Conservation (phyloP, 1,140 invertebrate species). For the Pseudoatta argentina region DNA sequence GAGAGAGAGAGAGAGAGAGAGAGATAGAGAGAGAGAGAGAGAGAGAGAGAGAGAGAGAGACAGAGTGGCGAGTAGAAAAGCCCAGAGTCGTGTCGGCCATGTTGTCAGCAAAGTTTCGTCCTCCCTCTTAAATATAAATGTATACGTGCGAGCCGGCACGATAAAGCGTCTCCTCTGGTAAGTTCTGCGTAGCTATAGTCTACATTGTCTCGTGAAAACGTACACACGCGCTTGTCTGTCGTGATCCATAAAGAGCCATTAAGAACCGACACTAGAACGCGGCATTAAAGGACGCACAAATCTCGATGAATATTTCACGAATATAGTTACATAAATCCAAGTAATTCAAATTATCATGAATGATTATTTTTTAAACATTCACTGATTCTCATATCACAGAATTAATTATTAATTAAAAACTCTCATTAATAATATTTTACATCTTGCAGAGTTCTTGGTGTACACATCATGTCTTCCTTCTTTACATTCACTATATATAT, state of each 20-base stretch:
- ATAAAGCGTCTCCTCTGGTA: conserved; percentile 71
- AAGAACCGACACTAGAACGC: conserved; percentile 36
- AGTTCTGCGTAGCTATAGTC: conserved; percentile 59
- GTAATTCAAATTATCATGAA: background rate
- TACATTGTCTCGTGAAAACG: conserved; percentile 57
- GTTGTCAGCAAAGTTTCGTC: conserved; percentile 76
- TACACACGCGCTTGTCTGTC: conserved; percentile 59
- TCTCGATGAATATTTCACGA: conserved; percentile 31
- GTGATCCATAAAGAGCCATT: conserved; percentile 63
- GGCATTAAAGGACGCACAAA: conserved; percentile 36
- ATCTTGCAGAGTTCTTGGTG: background rate
- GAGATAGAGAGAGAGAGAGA: conserved; percentile 3
- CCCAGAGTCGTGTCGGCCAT: conserved; percentile 75
- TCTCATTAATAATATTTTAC: conserved; percentile 18
- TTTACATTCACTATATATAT: background rate
- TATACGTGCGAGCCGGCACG: conserved; percentile 69
- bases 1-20: background rate
- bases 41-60: conserved; percentile 27
- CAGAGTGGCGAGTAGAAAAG: conserved; percentile 73
- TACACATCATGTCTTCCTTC: background rate
- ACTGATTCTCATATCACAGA: background rate
- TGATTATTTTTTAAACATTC: background rate
- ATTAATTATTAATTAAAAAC: background rate
- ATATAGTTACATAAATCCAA: background rate
- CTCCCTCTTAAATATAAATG: conserved; percentile 77